A percentile compares a stretch with the other conserved stretches of the same genome.
Conservation (phyloP, 1,140 invertebrate genomes). For the Cotesia glomerata region DNA sequence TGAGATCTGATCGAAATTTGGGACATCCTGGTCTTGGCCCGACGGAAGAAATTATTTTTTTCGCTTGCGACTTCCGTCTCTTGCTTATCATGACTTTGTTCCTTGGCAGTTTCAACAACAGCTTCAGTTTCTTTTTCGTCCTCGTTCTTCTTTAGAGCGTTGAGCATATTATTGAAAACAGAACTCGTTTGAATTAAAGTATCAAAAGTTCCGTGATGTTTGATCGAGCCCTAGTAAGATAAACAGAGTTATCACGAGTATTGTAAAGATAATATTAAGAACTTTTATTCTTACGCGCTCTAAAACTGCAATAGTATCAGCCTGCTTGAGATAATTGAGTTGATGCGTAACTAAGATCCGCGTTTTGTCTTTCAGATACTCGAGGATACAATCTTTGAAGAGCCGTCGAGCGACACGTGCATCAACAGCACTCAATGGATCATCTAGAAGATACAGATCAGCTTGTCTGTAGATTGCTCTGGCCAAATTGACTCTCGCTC, state of each 20-base stretch:
- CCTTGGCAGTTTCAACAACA: neutral
- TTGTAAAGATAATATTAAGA: neutral
- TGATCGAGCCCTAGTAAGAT: constrained; percentile 63
- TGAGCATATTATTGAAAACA: constrained; percentile 61
- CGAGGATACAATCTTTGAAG: constrained; percentile 69
- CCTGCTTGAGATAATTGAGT: constrained; percentile 77
- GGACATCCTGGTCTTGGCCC: neutral
- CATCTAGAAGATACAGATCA: constrained; percentile 80
- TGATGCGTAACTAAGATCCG: constrained; percentile 85
- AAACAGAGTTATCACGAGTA: neutral
- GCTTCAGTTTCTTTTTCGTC: constrained; percentile 30
- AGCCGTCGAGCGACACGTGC: constrained; percentile 71
- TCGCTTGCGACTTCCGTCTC: neutral
- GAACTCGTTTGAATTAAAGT: constrained; percentile 63
- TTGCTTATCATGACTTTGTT: neutral
- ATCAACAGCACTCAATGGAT: constrained; percentile 80
- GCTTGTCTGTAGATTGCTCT: constrained; percentile 75
- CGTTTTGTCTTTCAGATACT: constrained; percentile 68
- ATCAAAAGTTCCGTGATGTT: constrained; percentile 66
- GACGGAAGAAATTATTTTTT: neutral
- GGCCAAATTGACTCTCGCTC: constrained; percentile 85
- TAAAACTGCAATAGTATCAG: constrained; percentile 78
- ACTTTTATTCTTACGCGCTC: constrained; percentile 67
- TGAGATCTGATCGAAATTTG: constrained; percentile 25
- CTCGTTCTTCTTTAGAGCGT: constrained; percentile 34